phyloP scores from a whole-genome alignment of 2,888 invertebrate species.

The Sphaerophoria taeniata region DNA sequence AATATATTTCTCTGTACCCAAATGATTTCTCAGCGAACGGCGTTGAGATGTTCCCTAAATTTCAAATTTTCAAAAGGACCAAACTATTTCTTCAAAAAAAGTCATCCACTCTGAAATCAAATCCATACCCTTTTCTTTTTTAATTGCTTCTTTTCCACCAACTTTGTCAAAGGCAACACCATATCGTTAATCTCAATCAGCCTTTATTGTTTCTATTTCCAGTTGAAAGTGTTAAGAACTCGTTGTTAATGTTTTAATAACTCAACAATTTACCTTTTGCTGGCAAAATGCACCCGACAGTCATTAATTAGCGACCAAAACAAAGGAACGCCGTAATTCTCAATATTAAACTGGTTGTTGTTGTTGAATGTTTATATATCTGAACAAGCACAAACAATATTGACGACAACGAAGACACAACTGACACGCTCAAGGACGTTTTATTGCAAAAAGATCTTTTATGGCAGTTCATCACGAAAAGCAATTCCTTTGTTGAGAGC shows the following conservation, averaged over 20 bases:
- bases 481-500: constrained; percentile 85
- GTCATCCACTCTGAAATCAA: too few species aligned
- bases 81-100: too few species aligned
- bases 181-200: constrained; percentile 21
- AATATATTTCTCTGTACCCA: too few species aligned
- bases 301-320: constrained; percentile 35
- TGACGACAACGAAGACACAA: background rate
- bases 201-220: background rate
- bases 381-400: background rate
- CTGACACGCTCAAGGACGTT: too few species aligned
- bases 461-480: constrained; percentile 86
- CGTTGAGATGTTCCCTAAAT: too few species aligned
- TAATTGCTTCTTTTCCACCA: background rate
- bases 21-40: too few species aligned
- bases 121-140: too few species aligned
- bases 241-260: background rate
- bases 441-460: constrained; percentile 86
- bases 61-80: too few species aligned
- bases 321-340: background rate
- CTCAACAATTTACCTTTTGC: constrained; percentile 12
- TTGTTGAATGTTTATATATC: background rate
- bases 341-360: background rate
- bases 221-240: constrained; percentile 30
- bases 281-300: constrained; percentile 19
- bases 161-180: constrained; percentile 8